These are phyloP conservation scores for Drosophila rufa DNA, from an alignment of 1,140 invertebrate species.

Conservation along the genomic window DNA sequence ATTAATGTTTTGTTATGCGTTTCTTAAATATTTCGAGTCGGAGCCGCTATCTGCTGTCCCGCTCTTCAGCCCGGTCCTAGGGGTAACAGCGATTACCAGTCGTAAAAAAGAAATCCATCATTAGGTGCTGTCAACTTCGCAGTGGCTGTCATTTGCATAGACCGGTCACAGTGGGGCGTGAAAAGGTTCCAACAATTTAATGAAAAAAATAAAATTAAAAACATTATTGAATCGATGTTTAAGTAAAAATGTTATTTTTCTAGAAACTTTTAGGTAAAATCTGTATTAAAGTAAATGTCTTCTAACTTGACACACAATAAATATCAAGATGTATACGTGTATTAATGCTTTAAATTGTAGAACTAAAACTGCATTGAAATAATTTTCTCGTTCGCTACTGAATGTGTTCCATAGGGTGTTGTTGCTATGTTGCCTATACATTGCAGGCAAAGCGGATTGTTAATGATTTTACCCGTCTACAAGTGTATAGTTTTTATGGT, in stretches of 20 bases:
- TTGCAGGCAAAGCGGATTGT: no score
- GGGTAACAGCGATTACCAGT: slow-evolving; percentile 62
- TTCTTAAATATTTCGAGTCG: slow-evolving; percentile 64
- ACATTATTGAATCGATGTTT: neutral
- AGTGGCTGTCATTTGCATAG: slow-evolving; percentile 21
- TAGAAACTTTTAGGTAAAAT: no score
- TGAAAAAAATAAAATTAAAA: neutral
- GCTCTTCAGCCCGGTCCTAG: neutral
- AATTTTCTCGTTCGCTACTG: no score
- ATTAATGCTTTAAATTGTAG: neutral
- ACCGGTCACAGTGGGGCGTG: slow-evolving; percentile 50
- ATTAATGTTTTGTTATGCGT: slow-evolving; percentile 63
- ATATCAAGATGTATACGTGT: no score
- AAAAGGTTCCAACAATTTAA: neutral
- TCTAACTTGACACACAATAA: no score
- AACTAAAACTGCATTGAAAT: no score
- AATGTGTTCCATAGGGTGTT: no score
- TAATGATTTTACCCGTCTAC: no score
- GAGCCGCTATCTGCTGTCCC: slow-evolving; percentile 51
- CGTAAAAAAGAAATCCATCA: slow-evolving; percentile 81
- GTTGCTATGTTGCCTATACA: no score
- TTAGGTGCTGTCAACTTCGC: slow-evolving; percentile 49
- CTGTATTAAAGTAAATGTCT: no score
- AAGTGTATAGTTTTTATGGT: no score
- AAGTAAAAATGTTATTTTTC: neutral